Percentiles rank a stretch among this genome's conserved stretches.
phyloP scores from a whole-genome alignment of 2,888 invertebrate genomes.

The Oasisia sp. region DNA sequence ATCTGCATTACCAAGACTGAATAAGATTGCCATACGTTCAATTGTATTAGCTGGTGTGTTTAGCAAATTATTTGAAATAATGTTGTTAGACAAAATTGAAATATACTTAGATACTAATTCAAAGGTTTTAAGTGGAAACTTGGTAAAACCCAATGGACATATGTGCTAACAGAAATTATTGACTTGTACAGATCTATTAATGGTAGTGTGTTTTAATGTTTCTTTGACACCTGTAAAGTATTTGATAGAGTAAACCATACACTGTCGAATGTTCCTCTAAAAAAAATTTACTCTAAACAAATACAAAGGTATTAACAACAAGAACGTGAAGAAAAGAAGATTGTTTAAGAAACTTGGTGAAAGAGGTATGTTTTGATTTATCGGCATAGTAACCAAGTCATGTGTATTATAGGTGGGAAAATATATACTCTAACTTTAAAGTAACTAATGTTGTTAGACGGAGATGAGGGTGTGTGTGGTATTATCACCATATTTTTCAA shows the following conservation, averaged over 20 bases:
- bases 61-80: too few relatives aligned
- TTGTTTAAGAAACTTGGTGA: not conserved
- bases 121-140: too few relatives aligned
- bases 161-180: not conserved
- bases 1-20: too few relatives aligned
- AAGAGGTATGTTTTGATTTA: not conserved
- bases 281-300: too few relatives aligned
- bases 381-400: not conserved
- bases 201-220: not conserved
- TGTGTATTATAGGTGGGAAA: not conserved
- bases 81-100: too few relatives aligned
- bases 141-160: not conserved
- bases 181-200: not conserved
- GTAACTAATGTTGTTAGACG: not conserved
- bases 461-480: not conserved
- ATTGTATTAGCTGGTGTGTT: too few relatives aligned
- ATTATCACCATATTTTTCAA: not conserved
- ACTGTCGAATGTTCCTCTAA: too few relatives aligned
- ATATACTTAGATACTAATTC: too few relatives aligned
- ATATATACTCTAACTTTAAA: not conserved
- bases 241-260: not conserved
- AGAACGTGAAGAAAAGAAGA: not conserved
- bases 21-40: too few relatives aligned
- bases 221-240: not conserved
- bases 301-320: too few relatives aligned